Conservation (phyloP, 2,888 invertebrate genomes). For the Rhodophaea formosa region DNA sequence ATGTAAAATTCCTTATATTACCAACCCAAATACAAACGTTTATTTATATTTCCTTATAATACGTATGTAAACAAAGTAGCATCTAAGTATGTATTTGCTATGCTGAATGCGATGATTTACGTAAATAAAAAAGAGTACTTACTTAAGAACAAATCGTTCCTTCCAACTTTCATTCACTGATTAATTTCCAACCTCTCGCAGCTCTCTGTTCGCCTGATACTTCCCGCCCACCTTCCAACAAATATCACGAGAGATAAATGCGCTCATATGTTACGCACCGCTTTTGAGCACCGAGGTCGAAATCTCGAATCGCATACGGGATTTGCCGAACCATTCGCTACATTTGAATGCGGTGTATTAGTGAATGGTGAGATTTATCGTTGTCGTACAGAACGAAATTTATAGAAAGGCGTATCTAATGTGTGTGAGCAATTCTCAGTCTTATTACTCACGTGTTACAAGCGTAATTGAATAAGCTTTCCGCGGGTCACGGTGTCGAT, state of each 20-base stretch:
- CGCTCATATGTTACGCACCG: constrained; percentile 36
- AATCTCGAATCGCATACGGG: constrained; percentile 28
- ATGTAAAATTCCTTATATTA: no score
- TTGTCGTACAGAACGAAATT: constrained; percentile 39
- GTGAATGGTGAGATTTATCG: constrained; percentile 54
- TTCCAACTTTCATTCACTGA: neutral
- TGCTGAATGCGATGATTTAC: no score
- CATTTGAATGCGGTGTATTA: constrained; percentile 56
- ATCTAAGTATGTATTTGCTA: no score
- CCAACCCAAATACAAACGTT: no score
- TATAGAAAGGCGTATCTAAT: constrained; percentile 29
- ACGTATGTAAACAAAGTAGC: no score
- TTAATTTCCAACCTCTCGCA: neutral
- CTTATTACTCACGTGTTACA: constrained; percentile 1
- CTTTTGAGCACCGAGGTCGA: constrained; percentile 30
- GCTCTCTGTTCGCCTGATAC: constrained; percentile 9
- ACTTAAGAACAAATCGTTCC: no score
- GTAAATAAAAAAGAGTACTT: no score
- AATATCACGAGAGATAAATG: constrained; percentile 19
- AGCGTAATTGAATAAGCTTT: constrained; percentile 10
- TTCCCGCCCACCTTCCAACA: constrained; percentile 13
- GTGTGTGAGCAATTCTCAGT: constrained; percentile 18
- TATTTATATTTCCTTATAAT: no score
- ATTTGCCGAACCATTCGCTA: constrained; percentile 34
- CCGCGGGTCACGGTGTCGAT: constrained; percentile 15